A percentile compares a stretch with the other conserved stretches of the same genome.
These are phyloP conservation scores for Halichoerus grypus DNA, from an alignment of 2,113 vertebrate genomes.

Conservation along the genomic window DNA sequence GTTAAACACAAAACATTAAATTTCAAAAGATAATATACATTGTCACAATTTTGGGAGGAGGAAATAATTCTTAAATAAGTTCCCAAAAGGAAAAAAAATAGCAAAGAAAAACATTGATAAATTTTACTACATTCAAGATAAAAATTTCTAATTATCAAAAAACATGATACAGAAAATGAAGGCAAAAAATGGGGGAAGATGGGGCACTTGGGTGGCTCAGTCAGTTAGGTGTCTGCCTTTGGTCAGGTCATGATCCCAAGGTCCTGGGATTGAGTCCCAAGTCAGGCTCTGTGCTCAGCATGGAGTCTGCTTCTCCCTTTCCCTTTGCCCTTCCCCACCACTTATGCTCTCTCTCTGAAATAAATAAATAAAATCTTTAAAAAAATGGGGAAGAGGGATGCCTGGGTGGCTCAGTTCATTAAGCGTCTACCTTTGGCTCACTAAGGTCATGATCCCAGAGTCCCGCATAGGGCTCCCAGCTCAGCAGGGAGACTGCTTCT, in stretches of 20 bases:
- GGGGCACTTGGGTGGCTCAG: neutral
- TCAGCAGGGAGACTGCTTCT: no score
- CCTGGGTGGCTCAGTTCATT: no score
- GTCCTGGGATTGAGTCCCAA: neutral
- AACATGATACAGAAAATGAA: neutral
- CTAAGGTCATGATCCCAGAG: no score
- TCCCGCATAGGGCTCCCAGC: no score
- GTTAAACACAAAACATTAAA: neutral
- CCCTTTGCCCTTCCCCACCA: neutral
- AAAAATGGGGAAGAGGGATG: neutral
- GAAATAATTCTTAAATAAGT: neutral
- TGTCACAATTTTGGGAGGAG: neutral
- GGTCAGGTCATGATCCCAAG: neutral
- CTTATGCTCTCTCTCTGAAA: neutral
- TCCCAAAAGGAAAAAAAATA: neutral
- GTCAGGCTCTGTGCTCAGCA: neutral
- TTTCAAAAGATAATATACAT: neutral
- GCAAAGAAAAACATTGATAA: neutral
- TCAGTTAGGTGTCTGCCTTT: neutral
- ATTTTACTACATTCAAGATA: neutral
- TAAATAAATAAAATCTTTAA: neutral
- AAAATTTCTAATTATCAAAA: slow-evolving; percentile 33
- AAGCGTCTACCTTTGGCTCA: no score
- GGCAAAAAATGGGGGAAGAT: neutral
- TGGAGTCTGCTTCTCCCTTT: neutral